phyloP scores from a whole-genome alignment of 2,113 vertebrate species.

The Orycteropus afer region DNA sequence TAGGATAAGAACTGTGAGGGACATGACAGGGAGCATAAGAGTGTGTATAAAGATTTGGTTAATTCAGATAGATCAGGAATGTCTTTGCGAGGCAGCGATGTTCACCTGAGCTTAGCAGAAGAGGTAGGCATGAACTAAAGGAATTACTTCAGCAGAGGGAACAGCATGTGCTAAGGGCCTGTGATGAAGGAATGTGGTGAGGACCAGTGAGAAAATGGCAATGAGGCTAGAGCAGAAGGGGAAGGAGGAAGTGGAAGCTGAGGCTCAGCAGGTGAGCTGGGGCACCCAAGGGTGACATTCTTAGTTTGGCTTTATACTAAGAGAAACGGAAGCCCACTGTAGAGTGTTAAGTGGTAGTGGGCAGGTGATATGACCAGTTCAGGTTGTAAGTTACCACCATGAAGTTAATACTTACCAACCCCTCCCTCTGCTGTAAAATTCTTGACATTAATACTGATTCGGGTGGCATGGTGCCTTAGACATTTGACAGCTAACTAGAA shows the following conservation, averaged over 20 bases:
- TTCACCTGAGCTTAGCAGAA: background rate
- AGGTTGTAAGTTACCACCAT: too few species aligned
- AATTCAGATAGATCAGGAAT: background rate
- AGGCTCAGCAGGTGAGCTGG: background rate
- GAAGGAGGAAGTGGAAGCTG: too few species aligned
- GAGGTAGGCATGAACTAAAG: too few species aligned
- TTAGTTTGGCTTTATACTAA: background rate
- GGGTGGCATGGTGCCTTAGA: too few species aligned
- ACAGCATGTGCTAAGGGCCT: background rate
- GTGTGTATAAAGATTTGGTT: background rate
- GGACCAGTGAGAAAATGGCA: background rate
- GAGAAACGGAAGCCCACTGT: background rate
- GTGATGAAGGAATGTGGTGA: background rate
- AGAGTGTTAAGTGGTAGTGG: background rate
- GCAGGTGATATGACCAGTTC: background rate
- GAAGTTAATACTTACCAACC: background rate
- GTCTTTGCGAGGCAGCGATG: background rate
- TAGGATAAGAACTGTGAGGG: background rate
- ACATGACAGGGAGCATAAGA: background rate
- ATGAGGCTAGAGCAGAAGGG: background rate
- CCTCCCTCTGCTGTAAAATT: background rate
- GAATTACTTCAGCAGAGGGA: too few species aligned
- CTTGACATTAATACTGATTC: background rate
- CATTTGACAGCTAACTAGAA: too few species aligned
- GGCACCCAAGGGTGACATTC: background rate